Evolutionary conservation across 2,113 vertebrate genomes (phyloP).

Genomic region (Salvator merianae): DNA sequence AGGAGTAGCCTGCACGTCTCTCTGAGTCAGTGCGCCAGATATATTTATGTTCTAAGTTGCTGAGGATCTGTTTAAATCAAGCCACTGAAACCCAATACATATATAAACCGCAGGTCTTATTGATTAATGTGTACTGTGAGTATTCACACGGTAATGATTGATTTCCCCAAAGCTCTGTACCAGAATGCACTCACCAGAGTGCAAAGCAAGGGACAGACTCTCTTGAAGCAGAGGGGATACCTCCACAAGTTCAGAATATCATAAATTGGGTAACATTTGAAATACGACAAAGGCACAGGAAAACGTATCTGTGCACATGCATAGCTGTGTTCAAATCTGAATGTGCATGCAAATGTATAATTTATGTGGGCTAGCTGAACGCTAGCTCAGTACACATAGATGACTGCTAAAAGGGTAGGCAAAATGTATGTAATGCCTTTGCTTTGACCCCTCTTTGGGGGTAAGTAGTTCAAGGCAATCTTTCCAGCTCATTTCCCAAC

Average conservation of each 20-base stretch:
- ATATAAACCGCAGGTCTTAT: constrained; percentile 32
- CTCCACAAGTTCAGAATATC: constrained; percentile 16
- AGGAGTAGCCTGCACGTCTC: constrained; percentile 57
- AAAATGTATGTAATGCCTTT: constrained; percentile 32
- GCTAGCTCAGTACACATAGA: constrained; percentile 40
- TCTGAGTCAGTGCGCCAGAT: neutral
- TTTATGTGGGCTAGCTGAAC: constrained; percentile 47
- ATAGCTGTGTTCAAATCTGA: constrained; percentile 55
- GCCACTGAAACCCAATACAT: constrained; percentile 31
- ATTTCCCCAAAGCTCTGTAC: neutral
- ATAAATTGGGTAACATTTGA: constrained; percentile 15
- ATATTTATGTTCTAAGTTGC: constrained; percentile 41
- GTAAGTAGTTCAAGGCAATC: neutral
- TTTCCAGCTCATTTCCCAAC: constrained; percentile 15
- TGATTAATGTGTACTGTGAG: neutral
- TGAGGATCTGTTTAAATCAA: constrained; percentile 50
- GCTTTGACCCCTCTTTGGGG: constrained; percentile 19
- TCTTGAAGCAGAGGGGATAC: constrained; percentile 19
- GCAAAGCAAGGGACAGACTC: neutral
- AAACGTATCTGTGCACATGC: constrained; percentile 28
- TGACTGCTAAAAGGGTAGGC: constrained; percentile 41
- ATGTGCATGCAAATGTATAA: constrained; percentile 50
- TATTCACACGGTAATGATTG: neutral
- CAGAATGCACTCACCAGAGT: rapidly evolving
- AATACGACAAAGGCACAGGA: neutral